Evolutionary conservation across 2,113 vertebrate genomes (phyloP).

Genomic region (Ochotona princeps): DNA sequence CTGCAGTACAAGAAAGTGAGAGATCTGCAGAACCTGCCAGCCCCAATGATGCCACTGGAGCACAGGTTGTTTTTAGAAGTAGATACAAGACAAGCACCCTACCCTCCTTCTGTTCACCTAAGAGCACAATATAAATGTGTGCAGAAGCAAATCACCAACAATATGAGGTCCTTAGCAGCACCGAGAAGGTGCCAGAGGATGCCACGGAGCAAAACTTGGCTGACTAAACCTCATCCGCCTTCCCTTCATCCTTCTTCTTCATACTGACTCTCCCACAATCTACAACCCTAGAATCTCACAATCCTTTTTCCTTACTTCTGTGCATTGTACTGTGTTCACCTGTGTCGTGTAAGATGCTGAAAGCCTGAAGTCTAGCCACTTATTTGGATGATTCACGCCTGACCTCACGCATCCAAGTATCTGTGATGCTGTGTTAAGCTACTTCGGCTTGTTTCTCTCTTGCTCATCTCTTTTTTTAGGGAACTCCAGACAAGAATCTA

Average conservation of each 20-base stretch:
- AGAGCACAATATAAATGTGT: background rate
- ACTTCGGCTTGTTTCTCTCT: background rate
- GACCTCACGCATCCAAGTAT: background rate
- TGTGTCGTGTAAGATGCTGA: background rate
- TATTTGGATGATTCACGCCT: background rate
- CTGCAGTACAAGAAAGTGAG: background rate
- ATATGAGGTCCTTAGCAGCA: background rate
- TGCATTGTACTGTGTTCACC: background rate
- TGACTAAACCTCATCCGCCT: no score
- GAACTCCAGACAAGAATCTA: background rate
- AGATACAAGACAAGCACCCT: background rate
- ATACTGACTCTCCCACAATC: background rate
- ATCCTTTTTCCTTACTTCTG: background rate
- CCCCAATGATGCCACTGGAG: background rate
- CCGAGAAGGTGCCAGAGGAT: background rate
- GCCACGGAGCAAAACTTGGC: background rate
- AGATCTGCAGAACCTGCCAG: background rate
- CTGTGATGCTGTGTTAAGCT: background rate
- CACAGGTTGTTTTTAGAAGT: background rate
- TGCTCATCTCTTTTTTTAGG: background rate
- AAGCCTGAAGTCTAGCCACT: background rate
- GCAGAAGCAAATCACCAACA: background rate
- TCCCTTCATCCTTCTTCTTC: no score
- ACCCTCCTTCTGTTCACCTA: background rate
- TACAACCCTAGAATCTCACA: background rate